Evolutionary conservation across 1,140 invertebrate genomes (phyloP), one percentile per base, ranked within the genome.

Genomic region (Notospermus geniculatus): DNA sequence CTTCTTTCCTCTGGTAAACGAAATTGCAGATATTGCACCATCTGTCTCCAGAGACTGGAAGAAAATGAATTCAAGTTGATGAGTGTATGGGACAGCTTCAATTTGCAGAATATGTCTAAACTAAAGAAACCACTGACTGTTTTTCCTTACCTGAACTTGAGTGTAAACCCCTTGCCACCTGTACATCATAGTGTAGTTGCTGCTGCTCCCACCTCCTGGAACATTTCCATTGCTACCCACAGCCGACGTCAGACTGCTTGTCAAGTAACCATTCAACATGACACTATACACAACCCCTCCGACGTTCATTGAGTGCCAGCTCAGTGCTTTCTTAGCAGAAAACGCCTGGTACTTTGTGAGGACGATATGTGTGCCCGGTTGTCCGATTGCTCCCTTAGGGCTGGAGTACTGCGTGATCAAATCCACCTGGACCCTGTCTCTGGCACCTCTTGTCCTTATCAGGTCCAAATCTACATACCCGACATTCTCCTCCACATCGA

Each of bases 11-110:
- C 71, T 67, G 0, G 27, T 64, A 64, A 79, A 76, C 0, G 69
- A 61, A 0, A 58, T 55, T 5, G 75, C 73, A 62, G 68, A 65
- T n/a, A 65, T 62, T 7, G 73, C 74, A 17, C 71, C 80, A 77
- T 80, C 77, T 63, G 76, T 81, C 63, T 79, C 75, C 62, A 82
- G 39, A 61, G 76, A 80, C 80, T 82, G 74, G 60, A 75, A 73
- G 72, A 71, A 74, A 56, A 22, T 25, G 19, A 56, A n/a, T 22
- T 25, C n/a, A 25, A n/a, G 19, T 19, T 22, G 17, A 60, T 41
- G 0, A n/a, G n/a, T n/a, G n/a, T n/a, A n/a, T n/a, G n/a, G n/a
- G n/a, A n/a, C n/a, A n/a, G n/a, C n/a, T n/a, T n/a, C n/a, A n/a
- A n/a, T n/a, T n/a, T n/a, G n/a, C n/a, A n/a, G n/a, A n/a, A n/a